Evolutionary conservation across 2,888 invertebrate species (phyloP).

Genomic region (Dryobotodes eremita): DNA sequence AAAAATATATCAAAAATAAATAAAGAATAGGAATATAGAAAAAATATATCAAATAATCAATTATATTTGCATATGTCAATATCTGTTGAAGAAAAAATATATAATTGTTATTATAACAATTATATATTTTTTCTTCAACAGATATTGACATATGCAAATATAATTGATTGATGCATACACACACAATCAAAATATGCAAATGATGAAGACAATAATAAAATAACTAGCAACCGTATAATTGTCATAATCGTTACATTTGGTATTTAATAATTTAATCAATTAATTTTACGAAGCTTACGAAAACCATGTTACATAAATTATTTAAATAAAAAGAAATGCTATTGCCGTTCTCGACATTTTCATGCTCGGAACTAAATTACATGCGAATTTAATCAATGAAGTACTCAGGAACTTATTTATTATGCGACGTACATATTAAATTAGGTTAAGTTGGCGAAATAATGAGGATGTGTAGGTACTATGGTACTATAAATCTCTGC

Average conservation of each 20-base stretch:
- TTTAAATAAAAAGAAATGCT: not conserved
- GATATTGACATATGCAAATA: no score
- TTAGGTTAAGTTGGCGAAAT: no score
- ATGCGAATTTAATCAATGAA: not conserved
- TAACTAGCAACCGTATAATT: conserved; percentile 22
- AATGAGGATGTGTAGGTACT: no score
- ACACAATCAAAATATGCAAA: conserved; percentile 17
- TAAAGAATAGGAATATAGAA: no score
- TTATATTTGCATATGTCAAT: no score
- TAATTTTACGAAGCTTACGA: not conserved
- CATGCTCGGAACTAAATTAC: not conserved
- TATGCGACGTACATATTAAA: not conserved
- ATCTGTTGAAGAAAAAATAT: not conserved
- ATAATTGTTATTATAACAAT: not conserved
- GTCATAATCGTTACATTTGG: conserved; percentile 3
- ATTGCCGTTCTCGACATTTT: not conserved
- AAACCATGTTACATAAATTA: conserved; percentile 13
- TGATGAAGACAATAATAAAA: conserved; percentile 4
- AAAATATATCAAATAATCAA: no score
- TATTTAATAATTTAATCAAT: conserved; percentile 29
- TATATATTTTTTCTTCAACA: no score
- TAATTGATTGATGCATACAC: no score
- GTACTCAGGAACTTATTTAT: not conserved
- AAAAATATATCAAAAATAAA: not conserved
- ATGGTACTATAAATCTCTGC: no score